Base-by-base conservation (phyloP, 2,888 invertebrate species). In the Plagodis pulveraria region DNA sequence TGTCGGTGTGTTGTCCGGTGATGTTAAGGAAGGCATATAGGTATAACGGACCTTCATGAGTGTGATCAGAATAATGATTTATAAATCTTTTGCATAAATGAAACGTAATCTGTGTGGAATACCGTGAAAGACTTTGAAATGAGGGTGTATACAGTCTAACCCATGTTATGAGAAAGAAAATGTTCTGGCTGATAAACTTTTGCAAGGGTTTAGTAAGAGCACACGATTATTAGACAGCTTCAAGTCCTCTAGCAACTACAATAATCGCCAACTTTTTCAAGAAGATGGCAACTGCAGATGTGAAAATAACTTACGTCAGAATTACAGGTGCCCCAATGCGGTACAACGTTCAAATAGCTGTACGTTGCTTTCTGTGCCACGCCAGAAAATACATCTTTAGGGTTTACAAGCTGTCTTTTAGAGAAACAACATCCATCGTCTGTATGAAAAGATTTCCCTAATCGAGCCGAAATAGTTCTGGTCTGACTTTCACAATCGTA, bases 291-390 rank as follows among this genome's bases (percentile, higher is more conserved):
- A 22, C 10, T 2, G 33, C 44, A 40, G 45, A 33, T 12, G 48
- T 34, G 22, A 38, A 34, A 44, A 33, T 0, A 5, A 70, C 70
- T 56, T 73, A 85, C 85, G 63, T 75, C 56, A 22, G 70, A 46
- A 55, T 74, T 72, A 59, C 85, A 87, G 1, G 79, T 72, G 51
- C 83, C 80, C 86, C 87, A 88, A 6, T 84, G 86, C 12, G 87
- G 86, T 1, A 80, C 70, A 6, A 81, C 71, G 61, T 87, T 88
- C 33, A 84, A 67, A 66, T 80, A 70, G 22, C 71, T 77, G 55
- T 72, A 83, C 0, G 81, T 76, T 0, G 81, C 67, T 7, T 66
- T 58, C 59, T 81, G 78, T 0, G 84, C 64, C 6, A 82, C n/a
- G 0, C 86, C 87, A 5, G 78, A 78, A 2, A 62, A 53, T 2